Conservation (phyloP, 2,113 vertebrate species). For the Pampusana beccarii region DNA sequence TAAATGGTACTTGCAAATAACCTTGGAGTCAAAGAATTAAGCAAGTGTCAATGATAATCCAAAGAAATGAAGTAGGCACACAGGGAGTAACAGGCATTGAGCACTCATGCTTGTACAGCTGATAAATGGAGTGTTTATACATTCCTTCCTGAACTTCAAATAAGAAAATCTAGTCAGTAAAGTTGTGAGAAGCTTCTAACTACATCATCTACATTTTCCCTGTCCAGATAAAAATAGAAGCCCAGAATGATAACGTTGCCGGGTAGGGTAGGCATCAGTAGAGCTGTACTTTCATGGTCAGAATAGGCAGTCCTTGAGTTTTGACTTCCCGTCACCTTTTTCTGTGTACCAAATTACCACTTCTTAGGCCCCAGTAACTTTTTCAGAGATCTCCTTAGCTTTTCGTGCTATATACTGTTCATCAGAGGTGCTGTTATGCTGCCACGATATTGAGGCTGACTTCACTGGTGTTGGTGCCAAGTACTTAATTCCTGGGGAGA, state of each 20-base stretch:
- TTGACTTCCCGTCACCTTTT: neutral
- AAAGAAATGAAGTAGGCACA: neutral
- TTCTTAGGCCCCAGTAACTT: neutral
- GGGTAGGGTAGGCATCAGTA: neutral
- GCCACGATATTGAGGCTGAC: neutral
- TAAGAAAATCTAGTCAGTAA: neutral
- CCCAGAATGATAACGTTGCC: neutral
- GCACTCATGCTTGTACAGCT: neutral
- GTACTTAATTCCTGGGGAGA: neutral
- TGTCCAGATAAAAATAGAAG: constrained; percentile 21
- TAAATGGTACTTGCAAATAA: constrained; percentile 28
- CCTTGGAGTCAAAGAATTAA: neutral
- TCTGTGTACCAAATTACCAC: neutral
- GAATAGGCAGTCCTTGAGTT: neutral
- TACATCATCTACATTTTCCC: neutral
- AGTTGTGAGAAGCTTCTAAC: neutral
- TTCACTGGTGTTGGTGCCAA: neutral
- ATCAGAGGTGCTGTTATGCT: neutral
- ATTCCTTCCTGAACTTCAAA: constrained; percentile 1
- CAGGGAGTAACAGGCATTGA: neutral
- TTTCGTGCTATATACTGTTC: neutral
- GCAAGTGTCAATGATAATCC: constrained; percentile 19
- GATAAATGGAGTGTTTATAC: constrained; percentile 21
- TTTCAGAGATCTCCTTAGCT: neutral
- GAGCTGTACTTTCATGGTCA: neutral